Base-by-base conservation (phyloP, 2,113 vertebrate species). In the Hyla sarda region DNA sequence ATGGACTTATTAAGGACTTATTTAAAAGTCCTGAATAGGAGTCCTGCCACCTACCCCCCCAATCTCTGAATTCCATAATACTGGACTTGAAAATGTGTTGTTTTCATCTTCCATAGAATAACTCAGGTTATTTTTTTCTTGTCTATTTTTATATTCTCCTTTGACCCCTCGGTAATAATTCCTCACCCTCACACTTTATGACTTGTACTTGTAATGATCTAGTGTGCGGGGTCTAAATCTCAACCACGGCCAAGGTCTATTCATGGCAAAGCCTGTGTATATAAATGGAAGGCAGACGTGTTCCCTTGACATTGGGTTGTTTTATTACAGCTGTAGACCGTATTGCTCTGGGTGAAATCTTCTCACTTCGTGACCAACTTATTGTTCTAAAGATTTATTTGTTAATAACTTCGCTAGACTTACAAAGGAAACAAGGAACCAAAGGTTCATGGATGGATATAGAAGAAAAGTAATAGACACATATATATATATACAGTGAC, bases 171-270 rank as follows among this genome's bases (percentile, higher is more conserved):
- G 12, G 34, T 37, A 41, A 45, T 45, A 80, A 45, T 5, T 65
- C 41, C 47, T 76, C 16, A 48, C 30, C 16, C 69, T 72, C 71
- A 13, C 21, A 1, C 17, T 30, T n/a, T 28, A 71, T 71, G 76
- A 17, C 77, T 48, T 45, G 77, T 60, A 41, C 54, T 81, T 28
- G 12, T 81, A 3, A 47, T 81, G 78, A 47, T 62, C 6, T 28
- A 77, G 23, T 74, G 71, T 47, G 41, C 41, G 2, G 52, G 50
- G 52, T 23, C 30, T 21, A 2, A 32, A 56, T 3, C 52, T 58
- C 52, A 14, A 12, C 17, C 56, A 45, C 56, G 9, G n/a, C 78
- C 78, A 81, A 81, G 78, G 78, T 25, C 78, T 81, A n/a, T 28
- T 62, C 32, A 47, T 81, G 58, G 37, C 78, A 65, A 47, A 19